Base-by-base conservation (phyloP, 30 jellyfish, hydroid and myxozoan species). In the Aurelia aurita complex sp. Pacific region DNA sequence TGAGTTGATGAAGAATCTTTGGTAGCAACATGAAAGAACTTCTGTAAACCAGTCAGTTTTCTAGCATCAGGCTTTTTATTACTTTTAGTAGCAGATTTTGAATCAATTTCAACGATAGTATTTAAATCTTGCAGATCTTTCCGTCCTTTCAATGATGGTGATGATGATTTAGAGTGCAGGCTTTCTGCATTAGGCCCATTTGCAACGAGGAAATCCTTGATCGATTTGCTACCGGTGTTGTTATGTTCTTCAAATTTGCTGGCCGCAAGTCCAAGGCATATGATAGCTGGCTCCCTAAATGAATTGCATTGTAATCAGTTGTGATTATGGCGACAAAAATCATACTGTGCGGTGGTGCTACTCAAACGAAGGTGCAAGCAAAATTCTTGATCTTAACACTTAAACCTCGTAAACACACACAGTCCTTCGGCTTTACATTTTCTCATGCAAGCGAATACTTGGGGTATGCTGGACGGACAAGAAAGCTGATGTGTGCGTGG, bases 271-370 rank as follows among this genome's bases (percentile, higher is more conserved):
- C 94, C 90, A 55, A 94, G 94, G 81, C 51, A 77, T 15, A 80
- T 60, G 19, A 89, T 71, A 1, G 97, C 88, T 33, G 99, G 99
- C 51, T 73, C 89, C 99, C 99, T 94, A 85, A 18, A 46, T 46
- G 14, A 9, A 46, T 40, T 40, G 52, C 52, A 40, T 40, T 40
- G 52, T 40, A 9, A 40, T 40, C 52, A 40, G 52, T 9, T 40
- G 52, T 40, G 52, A 40, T 40, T 3, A 40, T 40, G 52, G 52
- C 9, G 6, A 40, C 52, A 40, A 40, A 23, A 40, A 40, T 3
- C 52, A 1, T 1, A 40, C 52, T 6, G 52, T 1, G 9, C 52
- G 52, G 6, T 40, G 4, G 52, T 40, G 52, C 6, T 40, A 40
- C 6, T 40, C 52, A 40, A 40, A 40, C 8, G 52, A 40, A 40